Conservation (phyloP, 1,140 invertebrate species). For the Wasmannia auropunctata region DNA sequence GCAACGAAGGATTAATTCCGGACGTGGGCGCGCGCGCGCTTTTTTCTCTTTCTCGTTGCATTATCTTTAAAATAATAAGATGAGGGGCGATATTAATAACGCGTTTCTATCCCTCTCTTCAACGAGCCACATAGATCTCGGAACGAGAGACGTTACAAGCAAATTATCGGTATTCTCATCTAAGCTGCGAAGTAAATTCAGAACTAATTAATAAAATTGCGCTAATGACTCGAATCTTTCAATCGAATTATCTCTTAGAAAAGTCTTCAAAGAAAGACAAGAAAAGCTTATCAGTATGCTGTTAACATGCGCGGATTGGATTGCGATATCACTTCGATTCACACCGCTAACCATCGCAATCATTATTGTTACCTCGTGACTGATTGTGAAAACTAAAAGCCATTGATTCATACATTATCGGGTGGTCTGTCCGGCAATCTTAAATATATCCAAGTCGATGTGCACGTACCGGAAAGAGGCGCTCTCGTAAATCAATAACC, state of each 20-base stretch:
- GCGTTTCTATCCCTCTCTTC: neutral
- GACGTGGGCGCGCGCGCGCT: neutral
- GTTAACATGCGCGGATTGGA: neutral
- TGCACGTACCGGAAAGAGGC: slow-evolving; percentile 14
- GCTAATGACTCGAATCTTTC: too few species aligned
- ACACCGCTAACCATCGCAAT: neutral
- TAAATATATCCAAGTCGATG: neutral
- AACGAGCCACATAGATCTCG: too few species aligned
- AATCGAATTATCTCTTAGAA: neutral
- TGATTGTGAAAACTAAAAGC: neutral
- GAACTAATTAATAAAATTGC: too few species aligned
- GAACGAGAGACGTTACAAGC: neutral
- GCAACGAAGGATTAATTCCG: slow-evolving; percentile 58
- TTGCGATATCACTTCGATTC: neutral
- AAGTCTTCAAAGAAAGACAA: neutral
- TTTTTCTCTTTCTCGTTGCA: neutral
- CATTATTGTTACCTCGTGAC: neutral
- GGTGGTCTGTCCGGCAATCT: neutral
- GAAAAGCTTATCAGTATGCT: neutral
- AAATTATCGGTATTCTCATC: neutral
- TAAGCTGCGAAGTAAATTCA: neutral
- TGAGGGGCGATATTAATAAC: neutral
- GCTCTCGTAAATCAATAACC: slow-evolving; percentile 38
- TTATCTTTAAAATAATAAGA: slow-evolving; percentile 37
- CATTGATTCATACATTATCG: neutral